A percentile compares a stretch with the other conserved stretches of the same genome.
Conservation (phyloP, 2,888 invertebrate species). For the Galeopsomyia nigrocyanea region DNA sequence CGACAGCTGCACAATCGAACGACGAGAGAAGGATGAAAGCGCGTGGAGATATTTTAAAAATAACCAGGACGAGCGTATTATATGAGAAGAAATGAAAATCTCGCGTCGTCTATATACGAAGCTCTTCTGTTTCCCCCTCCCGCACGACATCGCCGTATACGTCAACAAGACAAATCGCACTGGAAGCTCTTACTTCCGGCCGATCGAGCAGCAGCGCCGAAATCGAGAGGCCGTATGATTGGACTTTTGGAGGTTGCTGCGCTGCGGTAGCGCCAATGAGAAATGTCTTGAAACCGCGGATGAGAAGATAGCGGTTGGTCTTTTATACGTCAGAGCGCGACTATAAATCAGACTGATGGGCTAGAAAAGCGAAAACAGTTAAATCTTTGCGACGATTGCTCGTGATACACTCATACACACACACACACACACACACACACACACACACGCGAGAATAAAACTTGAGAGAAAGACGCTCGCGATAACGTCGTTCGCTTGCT, state of each 20-base stretch:
- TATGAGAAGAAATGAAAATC: no score
- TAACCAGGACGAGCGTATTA: no score
- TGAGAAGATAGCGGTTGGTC: constrained; percentile 26
- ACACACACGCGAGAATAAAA: background rate
- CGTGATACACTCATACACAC: background rate
- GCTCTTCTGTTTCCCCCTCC: no score
- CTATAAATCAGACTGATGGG: constrained; percentile 40
- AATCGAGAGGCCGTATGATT: no score
- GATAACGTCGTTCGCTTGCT: no score
- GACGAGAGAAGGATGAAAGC: no score
- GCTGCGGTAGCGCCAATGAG: constrained; percentile 17
- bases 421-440: background rate
- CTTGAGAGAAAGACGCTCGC: background rate
- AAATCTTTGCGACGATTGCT: constrained; percentile 3
- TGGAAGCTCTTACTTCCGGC: background rate
- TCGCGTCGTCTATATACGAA: no score
- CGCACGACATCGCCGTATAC: no score
- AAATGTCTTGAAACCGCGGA: constrained; percentile 2
- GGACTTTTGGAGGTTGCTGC: no score
- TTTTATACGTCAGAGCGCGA: constrained; percentile 1
- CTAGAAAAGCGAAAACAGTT: constrained; percentile 36
- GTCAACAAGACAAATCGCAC: constrained; percentile 31
- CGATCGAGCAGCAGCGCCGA: background rate
- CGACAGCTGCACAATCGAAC: no score
- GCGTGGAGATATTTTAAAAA: no score